Conservation (phyloP, 2,113 vertebrate species). For the Odobenus rosmarus region DNA sequence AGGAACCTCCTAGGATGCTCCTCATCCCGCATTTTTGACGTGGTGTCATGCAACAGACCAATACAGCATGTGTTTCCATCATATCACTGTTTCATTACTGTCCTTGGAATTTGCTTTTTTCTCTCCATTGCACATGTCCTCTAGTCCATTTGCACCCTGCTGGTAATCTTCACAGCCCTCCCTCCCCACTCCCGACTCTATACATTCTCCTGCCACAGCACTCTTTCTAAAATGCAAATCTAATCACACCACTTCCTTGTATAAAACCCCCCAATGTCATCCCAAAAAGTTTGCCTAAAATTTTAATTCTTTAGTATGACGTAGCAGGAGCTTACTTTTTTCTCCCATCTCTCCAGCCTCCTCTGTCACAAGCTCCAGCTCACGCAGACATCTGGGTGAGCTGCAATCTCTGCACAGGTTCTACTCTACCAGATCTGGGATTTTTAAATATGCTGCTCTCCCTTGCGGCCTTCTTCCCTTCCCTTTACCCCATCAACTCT, state of each 20-base stretch:
- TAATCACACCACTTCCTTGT: not conserved
- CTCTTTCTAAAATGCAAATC: not conserved
- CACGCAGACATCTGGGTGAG: not conserved
- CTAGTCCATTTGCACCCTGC: not conserved
- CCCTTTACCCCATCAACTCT: not conserved
- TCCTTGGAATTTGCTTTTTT: not conserved
- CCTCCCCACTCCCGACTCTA: not conserved
- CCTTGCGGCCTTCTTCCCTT: not conserved
- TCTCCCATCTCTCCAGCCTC: not conserved
- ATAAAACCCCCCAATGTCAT: not conserved
- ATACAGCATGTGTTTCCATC: not conserved
- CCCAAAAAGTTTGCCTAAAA: not conserved
- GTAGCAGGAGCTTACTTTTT: not conserved
- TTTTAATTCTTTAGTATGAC: not conserved
- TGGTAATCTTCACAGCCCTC: not conserved
- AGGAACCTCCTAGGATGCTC: not conserved
- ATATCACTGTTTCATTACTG: not conserved
- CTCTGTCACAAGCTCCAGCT: not conserved
- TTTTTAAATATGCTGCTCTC: not conserved
- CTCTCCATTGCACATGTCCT: not conserved
- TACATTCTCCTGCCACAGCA: not conserved
- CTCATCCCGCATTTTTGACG: not conserved
- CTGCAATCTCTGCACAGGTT: not conserved
- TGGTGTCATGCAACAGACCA: not conserved
- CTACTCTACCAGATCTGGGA: not conserved